These are phyloP conservation scores for Penaeus monodon DNA, from an alignment of 2,888 invertebrate species.

Conservation along the genomic window DNA sequence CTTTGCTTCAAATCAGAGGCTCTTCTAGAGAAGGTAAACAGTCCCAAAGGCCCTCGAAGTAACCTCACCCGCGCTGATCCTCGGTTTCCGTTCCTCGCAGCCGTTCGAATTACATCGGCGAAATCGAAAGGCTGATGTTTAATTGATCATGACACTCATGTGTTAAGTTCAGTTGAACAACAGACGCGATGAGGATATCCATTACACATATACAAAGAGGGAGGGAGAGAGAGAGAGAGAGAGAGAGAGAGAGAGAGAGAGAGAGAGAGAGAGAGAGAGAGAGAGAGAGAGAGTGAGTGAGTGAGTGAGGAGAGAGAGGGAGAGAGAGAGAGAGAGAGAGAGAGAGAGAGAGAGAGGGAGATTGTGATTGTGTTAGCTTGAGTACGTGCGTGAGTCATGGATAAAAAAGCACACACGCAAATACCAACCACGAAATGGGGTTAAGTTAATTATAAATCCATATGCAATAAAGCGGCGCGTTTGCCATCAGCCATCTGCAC, in stretches of 20 bases:
- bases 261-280: constrained; percentile 3
- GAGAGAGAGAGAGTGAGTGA: constrained; percentile 21
- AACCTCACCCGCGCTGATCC: too few species aligned
- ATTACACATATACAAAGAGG: not conserved
- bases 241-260: not conserved
- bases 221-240: constrained; percentile 22
- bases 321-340: constrained; percentile 13
- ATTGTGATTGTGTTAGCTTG: constrained; percentile 12
- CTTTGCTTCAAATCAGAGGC: too few species aligned
- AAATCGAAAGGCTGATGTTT: not conserved
- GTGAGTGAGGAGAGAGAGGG: not conserved
- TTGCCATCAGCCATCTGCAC: too few species aligned
- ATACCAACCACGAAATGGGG: not conserved
- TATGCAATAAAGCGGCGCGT: too few species aligned
- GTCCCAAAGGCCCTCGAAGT: too few species aligned
- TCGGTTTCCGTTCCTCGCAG: too few species aligned
- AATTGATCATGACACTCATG: not conserved
- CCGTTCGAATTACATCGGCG: too few species aligned
- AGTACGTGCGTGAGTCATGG: constrained; percentile 18
- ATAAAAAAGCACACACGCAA: not conserved
- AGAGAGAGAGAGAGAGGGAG: constrained; percentile 18
- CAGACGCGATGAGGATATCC: not conserved
- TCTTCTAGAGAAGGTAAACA: too few species aligned
- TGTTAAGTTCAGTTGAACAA: not conserved
- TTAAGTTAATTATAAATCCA: too few species aligned